Evolutionary conservation across 2,797 vertebrate species (phyloP), one percentile per base, ranked within the genome.

Genomic region (Lerista edwardsae): DNA sequence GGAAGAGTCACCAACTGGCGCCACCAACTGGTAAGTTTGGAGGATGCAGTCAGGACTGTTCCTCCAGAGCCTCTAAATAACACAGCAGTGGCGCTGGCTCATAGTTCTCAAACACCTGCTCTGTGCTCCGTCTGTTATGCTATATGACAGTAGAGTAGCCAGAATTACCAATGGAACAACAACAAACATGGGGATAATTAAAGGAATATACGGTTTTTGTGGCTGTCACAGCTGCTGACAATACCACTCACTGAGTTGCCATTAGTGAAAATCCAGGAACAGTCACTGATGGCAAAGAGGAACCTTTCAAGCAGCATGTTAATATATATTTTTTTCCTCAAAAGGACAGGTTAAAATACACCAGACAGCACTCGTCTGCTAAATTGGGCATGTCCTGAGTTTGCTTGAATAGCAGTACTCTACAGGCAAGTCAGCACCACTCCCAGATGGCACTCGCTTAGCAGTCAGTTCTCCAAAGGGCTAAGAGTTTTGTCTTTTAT

Each of bases 401-500:
- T 84, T 77, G 31, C 23, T 51, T 71, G 68, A 78, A 78, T 72
- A 36, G 71, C n/a, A 71, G 21, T 71, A 71, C 55, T 78, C 55
- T 78, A 19, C 31, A 61, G 41, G 39, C 65, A 77, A n/a, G 75
- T 44, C 55, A 36, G 67, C 68, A 12, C 74, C 51, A 75, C 31
- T 34, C 31, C 4, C n/a, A 57, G 51, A 51, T 75, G 51, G 51
- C 74, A 75, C 51, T 75, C 36, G n/a, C 55, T 75, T 34, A 57
- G 73, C 29, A 31, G 73, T 31, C 21, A 74, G 25, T 6, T 25
- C 19, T 55, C 59, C 14, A 55, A 55, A 55, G 15, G 51, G 14
- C 51, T 55, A 17, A 4, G 51, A 27, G 31, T 75, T 81, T 76
- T 47, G 31, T 51, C 84, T 81, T 81, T 86, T 71, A 81, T 76